Conservation (phyloP, 30 jellyfish, hydroid and myxozoan species). For the Hydra vulgaris region DNA sequence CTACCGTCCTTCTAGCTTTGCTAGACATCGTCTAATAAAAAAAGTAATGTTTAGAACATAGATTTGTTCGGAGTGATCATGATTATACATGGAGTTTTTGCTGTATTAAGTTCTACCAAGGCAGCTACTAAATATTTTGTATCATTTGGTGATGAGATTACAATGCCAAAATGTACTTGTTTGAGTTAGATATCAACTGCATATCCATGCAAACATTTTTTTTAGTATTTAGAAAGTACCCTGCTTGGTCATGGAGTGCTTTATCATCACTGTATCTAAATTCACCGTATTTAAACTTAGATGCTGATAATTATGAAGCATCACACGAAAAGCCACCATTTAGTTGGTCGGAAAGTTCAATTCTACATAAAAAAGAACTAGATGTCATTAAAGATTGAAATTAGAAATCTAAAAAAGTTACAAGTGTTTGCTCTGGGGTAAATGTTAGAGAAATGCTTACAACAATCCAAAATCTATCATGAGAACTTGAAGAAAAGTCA, state of each 20-base stretch:
- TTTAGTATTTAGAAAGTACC: not conserved
- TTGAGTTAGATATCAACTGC: not conserved
- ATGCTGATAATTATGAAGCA: not conserved
- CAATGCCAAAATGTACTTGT: not conserved
- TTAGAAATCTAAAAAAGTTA: not conserved
- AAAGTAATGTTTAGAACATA: too few relatives aligned
- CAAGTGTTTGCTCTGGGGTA: not conserved
- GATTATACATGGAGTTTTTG: too few relatives aligned
- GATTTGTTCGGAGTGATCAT: too few relatives aligned
- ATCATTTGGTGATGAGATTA: not conserved
- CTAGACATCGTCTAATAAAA: too few relatives aligned
- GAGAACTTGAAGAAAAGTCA: not conserved
- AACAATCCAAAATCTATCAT: not conserved
- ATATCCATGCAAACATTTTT: not conserved
- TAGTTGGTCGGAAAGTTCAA: not conserved
- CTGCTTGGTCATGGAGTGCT: not conserved
- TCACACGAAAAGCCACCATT: not conserved
- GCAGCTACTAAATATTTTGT: too few relatives aligned
- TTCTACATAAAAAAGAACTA: not conserved
- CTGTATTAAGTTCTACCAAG: too few relatives aligned
- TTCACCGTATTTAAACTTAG: not conserved
- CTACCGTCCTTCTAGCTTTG: too few relatives aligned
- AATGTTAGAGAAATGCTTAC: not conserved
- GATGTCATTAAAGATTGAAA: not conserved
- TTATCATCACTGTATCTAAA: not conserved